Evolutionary conservation across 2,797 vertebrate genomes (phyloP).

Genomic region (Diceros bicornis): DNA sequence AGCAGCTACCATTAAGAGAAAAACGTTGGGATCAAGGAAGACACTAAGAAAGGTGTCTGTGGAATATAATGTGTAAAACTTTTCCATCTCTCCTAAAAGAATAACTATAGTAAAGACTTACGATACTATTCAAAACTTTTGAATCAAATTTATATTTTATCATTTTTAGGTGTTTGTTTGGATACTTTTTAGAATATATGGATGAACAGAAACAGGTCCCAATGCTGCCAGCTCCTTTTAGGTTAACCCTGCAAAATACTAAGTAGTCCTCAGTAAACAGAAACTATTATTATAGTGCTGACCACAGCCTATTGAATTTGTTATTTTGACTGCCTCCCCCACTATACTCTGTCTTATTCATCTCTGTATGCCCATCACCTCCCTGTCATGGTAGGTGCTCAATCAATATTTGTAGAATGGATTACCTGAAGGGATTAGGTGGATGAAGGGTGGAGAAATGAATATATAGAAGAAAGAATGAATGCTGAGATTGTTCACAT

Average conservation of each 20-base stretch:
- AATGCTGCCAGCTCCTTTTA: background rate
- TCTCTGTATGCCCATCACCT: background rate
- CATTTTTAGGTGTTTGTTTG: background rate
- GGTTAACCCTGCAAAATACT: background rate
- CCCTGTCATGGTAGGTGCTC: background rate
- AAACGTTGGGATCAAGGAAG: background rate
- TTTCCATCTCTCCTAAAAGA: background rate
- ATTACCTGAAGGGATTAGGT: background rate
- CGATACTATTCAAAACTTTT: background rate
- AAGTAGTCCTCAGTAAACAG: background rate
- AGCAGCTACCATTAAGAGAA: background rate
- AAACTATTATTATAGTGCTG: background rate
- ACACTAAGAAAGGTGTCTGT: background rate
- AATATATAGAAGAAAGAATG: background rate
- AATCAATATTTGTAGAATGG: background rate
- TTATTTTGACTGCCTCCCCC: background rate
- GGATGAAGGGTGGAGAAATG: background rate
- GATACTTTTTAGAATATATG: background rate
- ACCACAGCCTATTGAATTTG: background rate
- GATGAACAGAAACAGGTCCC: background rate
- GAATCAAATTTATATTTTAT: background rate
- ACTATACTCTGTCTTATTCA: background rate
- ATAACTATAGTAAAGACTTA: background rate
- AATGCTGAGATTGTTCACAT: background rate
- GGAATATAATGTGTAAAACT: background rate